Evolutionary conservation across 2,888 invertebrate species (phyloP).

Genomic region (Pachydiplax longipennis): DNA sequence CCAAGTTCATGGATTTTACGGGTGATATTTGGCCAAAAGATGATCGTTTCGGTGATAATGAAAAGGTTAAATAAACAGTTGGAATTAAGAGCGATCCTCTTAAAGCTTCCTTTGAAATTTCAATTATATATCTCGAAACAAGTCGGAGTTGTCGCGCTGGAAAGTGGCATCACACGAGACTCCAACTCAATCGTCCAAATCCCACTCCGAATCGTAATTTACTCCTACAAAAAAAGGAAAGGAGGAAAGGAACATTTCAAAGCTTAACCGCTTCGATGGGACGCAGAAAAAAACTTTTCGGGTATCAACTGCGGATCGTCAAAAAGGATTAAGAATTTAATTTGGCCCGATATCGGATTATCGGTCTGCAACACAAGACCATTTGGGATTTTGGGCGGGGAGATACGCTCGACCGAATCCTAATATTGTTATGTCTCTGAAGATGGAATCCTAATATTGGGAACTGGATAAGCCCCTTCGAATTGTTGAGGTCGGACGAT

Average conservation of each 20-base stretch:
- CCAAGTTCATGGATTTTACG: too few species aligned
- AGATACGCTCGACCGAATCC: background rate
- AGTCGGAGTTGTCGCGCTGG: too few species aligned
- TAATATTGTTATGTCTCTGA: conserved; percentile 1
- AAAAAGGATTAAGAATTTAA: background rate
- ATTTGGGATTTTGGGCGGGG: background rate
- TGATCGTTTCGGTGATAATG: too few species aligned
- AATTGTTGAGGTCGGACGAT: background rate
- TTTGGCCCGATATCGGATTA: background rate
- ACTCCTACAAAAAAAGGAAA: too few species aligned
- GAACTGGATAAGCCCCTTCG: background rate
- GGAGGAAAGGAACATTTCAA: background rate
- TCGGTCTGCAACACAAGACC: background rate
- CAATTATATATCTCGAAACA: too few species aligned
- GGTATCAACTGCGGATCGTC: background rate
- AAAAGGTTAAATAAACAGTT: too few species aligned
- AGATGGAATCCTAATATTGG: background rate
- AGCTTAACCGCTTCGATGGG: background rate
- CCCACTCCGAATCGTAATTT: too few species aligned
- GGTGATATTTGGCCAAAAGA: too few species aligned
- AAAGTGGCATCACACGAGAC: too few species aligned
- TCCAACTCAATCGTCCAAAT: too few species aligned
- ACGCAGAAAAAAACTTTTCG: background rate
- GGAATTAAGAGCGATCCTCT: too few species aligned
- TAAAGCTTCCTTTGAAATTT: too few species aligned